Percentiles rank a stretch among this genome's conserved stretches.
These are phyloP conservation scores for Atherix ibis DNA, from an alignment of 2,888 invertebrate genomes.

Conservation along the genomic window DNA sequence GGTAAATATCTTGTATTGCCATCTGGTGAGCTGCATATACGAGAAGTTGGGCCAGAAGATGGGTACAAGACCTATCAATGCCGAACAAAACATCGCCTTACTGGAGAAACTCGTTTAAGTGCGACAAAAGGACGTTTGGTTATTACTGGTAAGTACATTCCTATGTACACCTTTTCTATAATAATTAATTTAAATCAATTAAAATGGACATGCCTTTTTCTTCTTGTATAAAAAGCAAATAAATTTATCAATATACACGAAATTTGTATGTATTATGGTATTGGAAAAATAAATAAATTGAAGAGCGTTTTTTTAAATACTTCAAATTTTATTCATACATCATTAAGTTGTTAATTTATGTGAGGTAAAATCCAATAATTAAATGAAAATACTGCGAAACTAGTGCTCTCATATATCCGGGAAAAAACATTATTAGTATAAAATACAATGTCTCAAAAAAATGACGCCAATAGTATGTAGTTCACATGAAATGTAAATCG, in stretches of 20 bases:
- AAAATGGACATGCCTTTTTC: slow-evolving; percentile 1
- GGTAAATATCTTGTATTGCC: slow-evolving; percentile 89
- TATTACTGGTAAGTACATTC: slow-evolving; percentile 71
- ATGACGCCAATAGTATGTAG: too few species aligned
- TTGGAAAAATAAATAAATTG: background rate
- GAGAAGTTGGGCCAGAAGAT: slow-evolving; percentile 88
- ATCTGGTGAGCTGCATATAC: slow-evolving; percentile 88
- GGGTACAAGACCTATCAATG: slow-evolving; percentile 89
- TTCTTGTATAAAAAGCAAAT: background rate
- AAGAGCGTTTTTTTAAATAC: background rate
- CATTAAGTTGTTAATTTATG: too few species aligned
- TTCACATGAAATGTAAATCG: too few species aligned
- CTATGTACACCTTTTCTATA: slow-evolving; percentile 3
- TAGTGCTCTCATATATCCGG: too few species aligned
- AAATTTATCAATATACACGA: too few species aligned
- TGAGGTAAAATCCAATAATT: too few species aligned
- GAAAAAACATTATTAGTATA: too few species aligned
- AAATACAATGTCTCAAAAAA: too few species aligned
- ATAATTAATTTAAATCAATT: background rate
- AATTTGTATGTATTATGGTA: too few species aligned
- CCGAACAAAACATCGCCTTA: slow-evolving; percentile 81
- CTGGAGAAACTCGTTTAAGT: slow-evolving; percentile 82
- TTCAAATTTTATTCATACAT: background rate
- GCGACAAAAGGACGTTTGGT: slow-evolving; percentile 87
- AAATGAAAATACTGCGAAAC: too few species aligned